Evolutionary conservation across 1,140 invertebrate species (phyloP).

Genomic region (Danaus plexippus): DNA sequence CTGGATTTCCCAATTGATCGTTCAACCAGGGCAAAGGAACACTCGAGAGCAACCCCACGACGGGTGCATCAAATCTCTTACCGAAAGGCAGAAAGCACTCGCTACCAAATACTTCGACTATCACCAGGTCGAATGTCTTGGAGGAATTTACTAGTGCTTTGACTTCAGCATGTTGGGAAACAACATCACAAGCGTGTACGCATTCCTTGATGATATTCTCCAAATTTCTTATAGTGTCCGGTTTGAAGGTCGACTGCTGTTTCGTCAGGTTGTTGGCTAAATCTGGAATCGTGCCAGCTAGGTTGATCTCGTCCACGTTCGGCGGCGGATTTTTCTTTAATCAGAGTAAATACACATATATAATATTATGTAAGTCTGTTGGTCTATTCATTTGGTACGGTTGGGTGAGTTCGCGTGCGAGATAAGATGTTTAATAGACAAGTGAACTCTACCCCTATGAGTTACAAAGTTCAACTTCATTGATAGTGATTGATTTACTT

Average conservation of each 20-base stretch:
- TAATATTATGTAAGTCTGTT: too few relatives aligned
- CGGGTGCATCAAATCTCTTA: conserved; percentile 72
- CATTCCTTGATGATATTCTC: conserved; percentile 64
- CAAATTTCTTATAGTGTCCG: conserved; percentile 54
- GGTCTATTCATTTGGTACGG: too few relatives aligned
- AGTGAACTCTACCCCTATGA: too few relatives aligned
- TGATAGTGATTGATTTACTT: too few relatives aligned
- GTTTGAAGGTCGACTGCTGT: conserved; percentile 50
- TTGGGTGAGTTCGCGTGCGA: too few relatives aligned
- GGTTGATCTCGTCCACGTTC: conserved; percentile 60
- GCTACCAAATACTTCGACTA: conserved; percentile 79
- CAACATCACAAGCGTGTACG: conserved; percentile 55
- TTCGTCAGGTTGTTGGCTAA: conserved; percentile 65
- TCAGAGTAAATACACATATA: conserved; percentile 6
- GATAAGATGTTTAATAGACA: too few relatives aligned
- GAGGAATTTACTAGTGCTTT: conserved; percentile 51
- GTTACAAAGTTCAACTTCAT: too few relatives aligned
- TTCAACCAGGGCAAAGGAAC: conserved; percentile 76
- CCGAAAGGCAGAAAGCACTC: conserved; percentile 75
- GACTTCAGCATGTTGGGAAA: conserved; percentile 51
- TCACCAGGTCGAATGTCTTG: conserved; percentile 75
- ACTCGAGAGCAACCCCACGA: conserved; percentile 73
- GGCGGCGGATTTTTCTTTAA: conserved; percentile 61
- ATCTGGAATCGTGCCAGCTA: conserved; percentile 65
- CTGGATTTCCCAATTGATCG: conserved; percentile 75